These are phyloP conservation scores for Colostygia pectinataria DNA, from an alignment of 2,888 invertebrate species.

Conservation along the genomic window DNA sequence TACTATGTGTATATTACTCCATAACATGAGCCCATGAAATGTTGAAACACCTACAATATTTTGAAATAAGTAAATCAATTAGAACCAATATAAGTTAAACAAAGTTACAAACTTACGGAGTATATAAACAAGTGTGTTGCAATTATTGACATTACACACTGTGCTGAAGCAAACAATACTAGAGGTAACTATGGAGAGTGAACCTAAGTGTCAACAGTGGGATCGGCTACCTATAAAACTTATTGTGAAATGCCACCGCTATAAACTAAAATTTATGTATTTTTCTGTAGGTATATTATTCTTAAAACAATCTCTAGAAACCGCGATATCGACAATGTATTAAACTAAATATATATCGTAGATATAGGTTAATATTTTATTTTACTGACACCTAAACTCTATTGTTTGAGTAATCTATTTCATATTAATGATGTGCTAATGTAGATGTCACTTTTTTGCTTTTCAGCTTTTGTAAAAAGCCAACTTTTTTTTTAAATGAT, in stretches of 20 bases:
- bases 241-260: conserved; percentile 25
- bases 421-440: too few relatives aligned
- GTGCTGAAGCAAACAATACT: too few relatives aligned
- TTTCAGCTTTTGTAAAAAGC: too few relatives aligned
- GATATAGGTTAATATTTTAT: too few relatives aligned
- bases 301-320: too few relatives aligned
- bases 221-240: conserved; percentile 8
- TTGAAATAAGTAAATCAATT: conserved; percentile 1
- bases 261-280: background rate
- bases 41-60: conserved; percentile 47
- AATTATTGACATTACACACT: conserved; percentile 30
- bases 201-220: conserved; percentile 14
- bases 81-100: conserved; percentile 8
- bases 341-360: too few relatives aligned
- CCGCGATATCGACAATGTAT: too few relatives aligned
- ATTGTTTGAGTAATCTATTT: too few relatives aligned
- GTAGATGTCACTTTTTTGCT: too few relatives aligned
- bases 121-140: conserved; percentile 25
- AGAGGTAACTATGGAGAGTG: too few relatives aligned
- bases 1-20: conserved; percentile 71
- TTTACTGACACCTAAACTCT: too few relatives aligned
- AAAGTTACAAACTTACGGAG: conserved; percentile 31
- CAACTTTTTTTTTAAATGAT: too few relatives aligned
- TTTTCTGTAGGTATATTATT: conserved; percentile 1
- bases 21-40: conserved; percentile 40